These are phyloP conservation scores for Mesocricetus auratus DNA, from an alignment of 2,113 vertebrate genomes.

Conservation along the genomic window DNA sequence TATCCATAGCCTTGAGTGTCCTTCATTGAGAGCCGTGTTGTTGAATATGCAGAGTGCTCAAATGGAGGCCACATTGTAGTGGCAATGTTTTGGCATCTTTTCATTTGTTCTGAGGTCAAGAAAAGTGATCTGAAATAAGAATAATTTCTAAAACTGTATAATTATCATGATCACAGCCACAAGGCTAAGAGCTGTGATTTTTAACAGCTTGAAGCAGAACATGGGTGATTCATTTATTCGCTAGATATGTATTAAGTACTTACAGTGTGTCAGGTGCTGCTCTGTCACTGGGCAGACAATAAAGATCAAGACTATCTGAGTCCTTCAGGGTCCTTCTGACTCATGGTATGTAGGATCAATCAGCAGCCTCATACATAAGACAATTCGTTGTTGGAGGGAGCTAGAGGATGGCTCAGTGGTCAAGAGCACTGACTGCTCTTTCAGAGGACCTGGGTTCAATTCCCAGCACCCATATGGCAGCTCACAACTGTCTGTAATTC, in stretches of 20 bases:
- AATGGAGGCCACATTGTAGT: not conserved
- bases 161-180: not conserved
- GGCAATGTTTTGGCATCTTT: not conserved
- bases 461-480: too few species aligned
- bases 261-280: not conserved
- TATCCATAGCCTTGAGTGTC: not conserved
- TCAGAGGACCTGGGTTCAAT: too few species aligned
- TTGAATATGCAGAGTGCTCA: not conserved
- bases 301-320: not conserved
- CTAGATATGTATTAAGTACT: not conserved
- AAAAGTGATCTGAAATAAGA: slow-evolving; percentile 15
- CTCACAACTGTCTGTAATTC: too few species aligned
- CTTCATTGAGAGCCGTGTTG: not conserved
- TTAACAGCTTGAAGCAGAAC: slow-evolving; percentile 32
- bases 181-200: not conserved
- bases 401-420: too few species aligned
- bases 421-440: too few species aligned
- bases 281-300: not conserved
- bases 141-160: slow-evolving; percentile 32
- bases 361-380: not conserved
- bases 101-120: slow-evolving; percentile 7
- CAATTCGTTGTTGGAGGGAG: not conserved
- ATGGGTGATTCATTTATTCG: not conserved
- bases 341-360: not conserved
- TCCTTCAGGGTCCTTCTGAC: not conserved